Evolutionary conservation across 1,140 invertebrate genomes (phyloP), one percentile per base, ranked within the genome.

Genomic region (Melipona quadrifasciata): DNA sequence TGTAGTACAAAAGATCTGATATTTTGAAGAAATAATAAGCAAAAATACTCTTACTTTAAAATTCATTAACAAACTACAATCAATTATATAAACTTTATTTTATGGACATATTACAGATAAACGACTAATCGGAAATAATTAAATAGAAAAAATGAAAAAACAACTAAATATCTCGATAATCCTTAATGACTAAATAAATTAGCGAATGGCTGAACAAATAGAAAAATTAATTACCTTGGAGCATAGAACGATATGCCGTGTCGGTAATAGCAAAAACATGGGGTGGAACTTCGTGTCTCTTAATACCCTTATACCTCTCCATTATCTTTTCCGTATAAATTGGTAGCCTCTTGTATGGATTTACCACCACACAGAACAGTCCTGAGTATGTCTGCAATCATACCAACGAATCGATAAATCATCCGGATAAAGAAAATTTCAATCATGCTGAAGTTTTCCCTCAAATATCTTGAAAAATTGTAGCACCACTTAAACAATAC

Each of bases 251-350:
- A 95, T 99, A 99, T 65, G 99, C 99, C 80, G 97, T 98, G 95
- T 99, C 99, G 86, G 99, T 99, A 94, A 99, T 99, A 92, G 99
- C 99, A 95, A 99, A 99, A 68, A 99, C 99, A 95, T 99, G 99
- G 47, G 99, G 99, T 80, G 99, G 99, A 77, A 99, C 98, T 96
- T 99, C 99, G 95, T 99, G 99, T 90, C 99, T 95, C 95, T 99
- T 99, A 95, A 99, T 99, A 84, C 99, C 99, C 96, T 99, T 99
- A 95, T 99, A 99, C 94, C 99, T 96, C 94, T 99, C 99, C 96
- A 99, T 99, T 85, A 99, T 98, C 95, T 99, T 99, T 95, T 99
- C 99, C 92, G 99, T 99, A 96, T 99, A 99, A 95, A 99, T 99
- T 81, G 99, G 99, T 92, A 99, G 96, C 94, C 97, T 97, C 95